Evolutionary conservation across 64 coral and sea anemone species (phyloP), one percentile per base, ranked within the genome.

Genomic region (Pachyseris speciosa): DNA sequence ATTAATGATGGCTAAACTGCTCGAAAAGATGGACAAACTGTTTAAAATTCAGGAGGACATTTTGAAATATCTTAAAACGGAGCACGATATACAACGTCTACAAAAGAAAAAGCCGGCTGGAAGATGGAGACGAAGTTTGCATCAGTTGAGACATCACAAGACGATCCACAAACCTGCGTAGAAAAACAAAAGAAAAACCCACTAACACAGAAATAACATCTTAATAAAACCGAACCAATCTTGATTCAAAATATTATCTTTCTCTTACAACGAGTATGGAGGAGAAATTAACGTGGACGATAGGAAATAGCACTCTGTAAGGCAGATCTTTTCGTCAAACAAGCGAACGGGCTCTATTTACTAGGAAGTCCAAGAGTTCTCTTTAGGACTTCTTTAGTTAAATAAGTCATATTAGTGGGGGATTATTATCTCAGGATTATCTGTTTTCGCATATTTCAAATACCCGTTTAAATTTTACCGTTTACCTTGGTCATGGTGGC

Each of bases 1-100:
- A n/a, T 60, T 81, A 27, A 19, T 81, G 24, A 81, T 81, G 77
- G 52, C 77, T 40, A 81, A 81, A 81, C 39, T 81, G 53, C 53
- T 81, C 0, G 22, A 81, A 24, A 81, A 81, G 51, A 81, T 81
- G 77, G 77, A 81, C 77, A 81, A 81, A 24, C 10, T 81, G 10
- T 81, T 61, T 81, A 60, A 61, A 61, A 81, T 81, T 27, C 77
- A 81, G 30, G 51, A 36, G 16, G 48, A 81, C 13, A 81, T 81
- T 41, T 81, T 81, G 51, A 81, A 81, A 39, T 81, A 61, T 41
- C 77, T 81, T 37, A 81, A 81, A 60, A 36, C 52, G 33, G 77
- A 81, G 52, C 77, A 81, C 34, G 55, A 32, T 24, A 81, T 60
- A 20, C 32, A 81, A 20, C 20, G 33, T 10, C n/a, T 61, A 17